A percentile compares a stretch with the other conserved stretches of the same genome.
These are phyloP conservation scores for Coelopa pilipes DNA, from an alignment of 2,888 invertebrate genomes.

Conservation along the genomic window DNA sequence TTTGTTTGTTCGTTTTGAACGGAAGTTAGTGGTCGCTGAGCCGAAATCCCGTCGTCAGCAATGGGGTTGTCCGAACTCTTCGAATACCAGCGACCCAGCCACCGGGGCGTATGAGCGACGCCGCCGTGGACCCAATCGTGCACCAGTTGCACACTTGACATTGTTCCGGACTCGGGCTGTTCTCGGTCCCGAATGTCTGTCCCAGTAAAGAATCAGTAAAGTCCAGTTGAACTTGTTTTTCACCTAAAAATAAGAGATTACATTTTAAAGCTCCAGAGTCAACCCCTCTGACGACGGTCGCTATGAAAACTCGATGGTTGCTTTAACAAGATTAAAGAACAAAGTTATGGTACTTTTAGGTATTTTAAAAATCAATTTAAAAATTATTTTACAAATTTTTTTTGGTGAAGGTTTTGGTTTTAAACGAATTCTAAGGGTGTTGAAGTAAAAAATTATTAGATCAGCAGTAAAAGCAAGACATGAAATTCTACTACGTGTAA, in stretches of 20 bases:
- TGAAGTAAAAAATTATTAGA: not conserved
- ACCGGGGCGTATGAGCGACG: too few relatives aligned
- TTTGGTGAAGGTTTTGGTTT: not conserved
- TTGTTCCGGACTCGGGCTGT: too few relatives aligned
- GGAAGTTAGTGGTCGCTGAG: not conserved
- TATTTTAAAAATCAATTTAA: not conserved
- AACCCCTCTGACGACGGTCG: too few relatives aligned
- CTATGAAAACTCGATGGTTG: not conserved
- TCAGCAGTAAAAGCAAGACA: not conserved
- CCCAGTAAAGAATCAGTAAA: too few relatives aligned
- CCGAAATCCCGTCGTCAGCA: not conserved
- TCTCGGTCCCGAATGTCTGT: too few relatives aligned
- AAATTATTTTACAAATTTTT: not conserved
- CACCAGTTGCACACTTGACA: too few relatives aligned
- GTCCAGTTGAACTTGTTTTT: too few relatives aligned
- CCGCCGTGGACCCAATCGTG: too few relatives aligned
- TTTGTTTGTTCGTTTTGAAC: not conserved
- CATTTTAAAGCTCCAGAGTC: too few relatives aligned
- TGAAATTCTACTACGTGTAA: conserved; percentile 8
- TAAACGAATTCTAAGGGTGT: too few relatives aligned
- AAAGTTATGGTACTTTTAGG: not conserved
- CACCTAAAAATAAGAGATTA: too few relatives aligned
- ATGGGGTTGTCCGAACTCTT: not conserved
- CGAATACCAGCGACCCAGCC: not conserved
- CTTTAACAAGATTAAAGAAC: not conserved